Base-by-base conservation (phyloP, 1,140 invertebrate genomes). In the Diachasmimorpha longicaudata region DNA sequence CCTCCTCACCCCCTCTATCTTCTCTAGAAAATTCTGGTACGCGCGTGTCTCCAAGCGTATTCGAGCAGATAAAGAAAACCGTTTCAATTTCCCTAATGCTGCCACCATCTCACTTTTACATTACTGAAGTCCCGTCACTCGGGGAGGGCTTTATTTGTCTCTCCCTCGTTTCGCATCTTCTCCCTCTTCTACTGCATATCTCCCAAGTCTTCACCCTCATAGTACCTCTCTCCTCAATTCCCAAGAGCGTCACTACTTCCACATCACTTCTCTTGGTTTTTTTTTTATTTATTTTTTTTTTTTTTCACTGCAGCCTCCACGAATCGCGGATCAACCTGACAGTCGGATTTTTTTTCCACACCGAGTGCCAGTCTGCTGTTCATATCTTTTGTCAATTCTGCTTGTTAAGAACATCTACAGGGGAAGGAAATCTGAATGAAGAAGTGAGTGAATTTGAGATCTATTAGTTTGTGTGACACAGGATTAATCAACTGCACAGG, bases 41-140 rank as follows among this genome's bases (percentile, higher is more conserved):
- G 67, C 58, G 70, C 58, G 71, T 44, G 39, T 71, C 46, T 75
- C 31, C 75, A 31, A 70, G 77, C 48, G 72, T 74, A 74, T 78
- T 78, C 72, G 63, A 66, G 58, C 78, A 80, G 85, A 86, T 86
- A 86, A 87, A 85, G 86, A 86, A 85, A 85, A 82, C 82, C 84
- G 83, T 87, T 87, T 87, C 86, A 86, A 87, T 87, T 87, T 87
- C 82, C 85, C 84, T 87, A 87, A 87, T 87, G 86, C 83, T 83
- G 70, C 76, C 77, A 80, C 72, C 81, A 75, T 81, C 78, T 82
- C 81, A 77, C 78, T 82, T 80, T 81, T 80, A 77, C 81, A 81
- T 84, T 81, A 80, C 70, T 58, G 80, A 69, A 76, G 52, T 79
- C 66, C 55, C 74, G 5, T 70, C 31, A 10, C 10, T 19, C 42